Evolutionary conservation across 2,113 vertebrate genomes (phyloP).

Genomic region (Columba janthina): DNA sequence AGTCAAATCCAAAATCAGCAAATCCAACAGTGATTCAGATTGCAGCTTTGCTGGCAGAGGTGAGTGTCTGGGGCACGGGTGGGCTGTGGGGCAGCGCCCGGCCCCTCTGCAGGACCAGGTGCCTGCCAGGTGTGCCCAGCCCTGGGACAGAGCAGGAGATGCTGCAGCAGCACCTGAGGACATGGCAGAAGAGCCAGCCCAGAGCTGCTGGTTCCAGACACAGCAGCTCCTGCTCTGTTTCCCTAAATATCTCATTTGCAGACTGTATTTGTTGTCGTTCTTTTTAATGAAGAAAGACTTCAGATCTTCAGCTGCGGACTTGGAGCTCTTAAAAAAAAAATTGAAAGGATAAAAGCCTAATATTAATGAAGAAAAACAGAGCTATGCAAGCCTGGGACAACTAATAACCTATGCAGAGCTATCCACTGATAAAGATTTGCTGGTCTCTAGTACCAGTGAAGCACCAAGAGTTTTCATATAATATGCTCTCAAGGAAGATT

Average conservation of each 20-base stretch:
- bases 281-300: constrained; percentile 44
- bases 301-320: neutral
- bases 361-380: constrained; percentile 62
- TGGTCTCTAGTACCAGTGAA: neutral
- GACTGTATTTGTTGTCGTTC: neutral
- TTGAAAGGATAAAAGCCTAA: constrained; percentile 37
- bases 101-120: neutral
- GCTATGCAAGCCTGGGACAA: neutral
- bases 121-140: neutral
- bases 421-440: constrained; percentile 5
- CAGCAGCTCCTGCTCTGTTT: neutral
- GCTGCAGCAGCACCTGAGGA: neutral
- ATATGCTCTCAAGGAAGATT: constrained; percentile 14
- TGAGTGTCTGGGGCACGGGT: accelerated
- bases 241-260: neutral
- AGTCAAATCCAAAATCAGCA: too few relatives aligned
- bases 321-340: constrained; percentile 12
- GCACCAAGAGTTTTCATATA: constrained; percentile 13
- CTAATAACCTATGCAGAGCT: constrained; percentile 25
- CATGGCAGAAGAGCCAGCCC: neutral
- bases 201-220: accelerated
- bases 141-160: neutral
- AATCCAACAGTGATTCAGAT: neutral
- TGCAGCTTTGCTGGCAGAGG: neutral
- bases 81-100: neutral